Evolutionary conservation across 2,113 vertebrate genomes (phyloP).

Genomic region (Orycteropus afer): DNA sequence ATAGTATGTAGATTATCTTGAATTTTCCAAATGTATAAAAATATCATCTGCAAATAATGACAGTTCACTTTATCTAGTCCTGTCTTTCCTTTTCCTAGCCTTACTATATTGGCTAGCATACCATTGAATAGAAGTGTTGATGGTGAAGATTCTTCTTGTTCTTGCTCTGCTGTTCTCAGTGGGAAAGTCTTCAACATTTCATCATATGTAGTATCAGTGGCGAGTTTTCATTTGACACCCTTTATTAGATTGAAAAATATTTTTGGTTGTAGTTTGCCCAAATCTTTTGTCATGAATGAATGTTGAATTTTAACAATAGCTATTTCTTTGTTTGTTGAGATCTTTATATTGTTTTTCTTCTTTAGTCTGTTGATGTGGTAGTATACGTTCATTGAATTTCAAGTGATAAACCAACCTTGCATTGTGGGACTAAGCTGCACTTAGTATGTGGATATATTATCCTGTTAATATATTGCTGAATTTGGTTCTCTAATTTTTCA

Average conservation of each 20-base stretch:
- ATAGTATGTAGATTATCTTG: neutral
- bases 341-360: neutral
- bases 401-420: neutral
- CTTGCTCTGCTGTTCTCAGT: neutral
- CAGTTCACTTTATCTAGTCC: neutral
- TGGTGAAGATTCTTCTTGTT: neutral
- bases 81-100: neutral
- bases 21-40: neutral
- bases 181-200: neutral
- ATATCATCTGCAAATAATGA: neutral
- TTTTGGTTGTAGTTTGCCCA: neutral
- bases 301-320: neutral
- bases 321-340: neutral
- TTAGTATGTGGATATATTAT: neutral
- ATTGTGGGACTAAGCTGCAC: neutral
- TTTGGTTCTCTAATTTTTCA: slow-evolving; percentile 38
- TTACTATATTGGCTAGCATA: neutral
- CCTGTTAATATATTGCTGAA: neutral
- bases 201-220: neutral
- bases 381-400: neutral
- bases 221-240: neutral
- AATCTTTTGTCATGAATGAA: neutral
- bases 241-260: neutral
- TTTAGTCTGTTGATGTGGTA: neutral
- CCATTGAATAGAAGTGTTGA: neutral